Percentiles rank a stretch among this genome's conserved stretches.
phyloP scores from a whole-genome alignment of 2,888 invertebrate genomes.

The Aphrophora alni region DNA sequence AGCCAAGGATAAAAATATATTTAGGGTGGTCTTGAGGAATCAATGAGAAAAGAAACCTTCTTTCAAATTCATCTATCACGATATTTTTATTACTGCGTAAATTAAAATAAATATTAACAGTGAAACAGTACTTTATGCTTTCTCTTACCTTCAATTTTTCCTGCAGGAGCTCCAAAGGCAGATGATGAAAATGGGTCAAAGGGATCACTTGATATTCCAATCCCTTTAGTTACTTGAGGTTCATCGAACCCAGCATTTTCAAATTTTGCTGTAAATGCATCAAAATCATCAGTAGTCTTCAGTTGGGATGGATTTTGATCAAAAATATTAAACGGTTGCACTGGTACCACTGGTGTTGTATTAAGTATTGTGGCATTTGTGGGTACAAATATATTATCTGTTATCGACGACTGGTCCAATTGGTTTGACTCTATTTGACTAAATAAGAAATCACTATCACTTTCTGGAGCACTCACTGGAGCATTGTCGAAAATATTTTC shows the following conservation, averaged over 20 bases:
- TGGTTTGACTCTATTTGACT: neutral
- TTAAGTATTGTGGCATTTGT: constrained; percentile 9
- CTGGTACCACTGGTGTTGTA: constrained; percentile 18
- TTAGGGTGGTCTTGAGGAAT: too few species aligned
- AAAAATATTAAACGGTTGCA: constrained; percentile 40
- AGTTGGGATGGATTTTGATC: constrained; percentile 23
- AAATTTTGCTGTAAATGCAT: constrained; percentile 89
- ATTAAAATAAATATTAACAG: too few species aligned
- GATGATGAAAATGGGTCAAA: constrained; percentile 54
- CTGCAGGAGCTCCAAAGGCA: constrained; percentile 14
- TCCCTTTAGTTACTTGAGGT: neutral
- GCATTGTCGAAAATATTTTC: neutral
- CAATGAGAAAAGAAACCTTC: too few species aligned
- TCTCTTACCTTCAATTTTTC: neutral
- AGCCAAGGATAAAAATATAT: too few species aligned
- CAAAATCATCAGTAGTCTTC: constrained; percentile 68
- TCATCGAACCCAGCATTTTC: constrained; percentile 68
- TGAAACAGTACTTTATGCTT: too few species aligned
- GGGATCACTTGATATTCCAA: constrained; percentile 58
- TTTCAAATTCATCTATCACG: too few species aligned
- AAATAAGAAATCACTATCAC: neutral
- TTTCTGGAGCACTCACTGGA: neutral
- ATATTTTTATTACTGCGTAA: too few species aligned
- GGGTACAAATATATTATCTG: constrained; percentile 7
- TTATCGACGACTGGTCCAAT: neutral